Conservation (phyloP, 2,113 vertebrate genomes). For the Seriola quinqueradiata region DNA sequence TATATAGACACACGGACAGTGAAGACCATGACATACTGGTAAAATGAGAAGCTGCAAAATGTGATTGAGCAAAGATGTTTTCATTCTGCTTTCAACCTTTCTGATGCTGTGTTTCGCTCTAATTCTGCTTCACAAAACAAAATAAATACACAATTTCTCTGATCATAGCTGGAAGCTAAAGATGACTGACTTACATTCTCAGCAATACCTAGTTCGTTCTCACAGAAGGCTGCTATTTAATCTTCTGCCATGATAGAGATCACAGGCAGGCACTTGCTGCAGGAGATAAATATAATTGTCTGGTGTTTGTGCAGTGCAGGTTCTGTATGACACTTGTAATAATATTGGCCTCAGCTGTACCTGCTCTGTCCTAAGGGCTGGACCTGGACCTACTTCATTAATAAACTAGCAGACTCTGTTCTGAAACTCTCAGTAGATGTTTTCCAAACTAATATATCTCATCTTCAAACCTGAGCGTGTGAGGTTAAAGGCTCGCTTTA, state of each 20-base stretch:
- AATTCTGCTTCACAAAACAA: background rate
- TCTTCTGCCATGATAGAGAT: constrained; percentile 7
- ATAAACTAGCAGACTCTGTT: constrained; percentile 12
- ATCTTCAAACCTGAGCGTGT: constrained; percentile 10
- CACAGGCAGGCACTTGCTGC: constrained; percentile 14
- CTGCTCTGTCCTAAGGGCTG: constrained; percentile 23
- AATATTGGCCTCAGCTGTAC: constrained; percentile 3
- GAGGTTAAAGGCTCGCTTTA: constrained; percentile 2
- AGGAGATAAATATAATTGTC: constrained; percentile 29
- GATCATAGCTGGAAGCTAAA: background rate
- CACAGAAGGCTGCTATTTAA: constrained; percentile 4
- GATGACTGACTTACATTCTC: background rate
- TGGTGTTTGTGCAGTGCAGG: background rate
- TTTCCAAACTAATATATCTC: constrained; percentile 32
- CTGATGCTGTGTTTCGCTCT: background rate
- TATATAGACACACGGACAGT: background rate
- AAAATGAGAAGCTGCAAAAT: constrained; percentile 1
- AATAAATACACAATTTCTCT: background rate
- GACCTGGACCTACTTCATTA: constrained; percentile 38
- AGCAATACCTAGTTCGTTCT: background rate
- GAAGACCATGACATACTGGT: background rate
- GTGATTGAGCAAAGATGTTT: background rate
- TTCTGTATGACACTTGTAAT: constrained; percentile 41
- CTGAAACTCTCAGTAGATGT: constrained; percentile 36
- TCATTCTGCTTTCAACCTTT: background rate